phyloP scores from a whole-genome alignment of 2,797 vertebrate species.

The Lacerta agilis region DNA sequence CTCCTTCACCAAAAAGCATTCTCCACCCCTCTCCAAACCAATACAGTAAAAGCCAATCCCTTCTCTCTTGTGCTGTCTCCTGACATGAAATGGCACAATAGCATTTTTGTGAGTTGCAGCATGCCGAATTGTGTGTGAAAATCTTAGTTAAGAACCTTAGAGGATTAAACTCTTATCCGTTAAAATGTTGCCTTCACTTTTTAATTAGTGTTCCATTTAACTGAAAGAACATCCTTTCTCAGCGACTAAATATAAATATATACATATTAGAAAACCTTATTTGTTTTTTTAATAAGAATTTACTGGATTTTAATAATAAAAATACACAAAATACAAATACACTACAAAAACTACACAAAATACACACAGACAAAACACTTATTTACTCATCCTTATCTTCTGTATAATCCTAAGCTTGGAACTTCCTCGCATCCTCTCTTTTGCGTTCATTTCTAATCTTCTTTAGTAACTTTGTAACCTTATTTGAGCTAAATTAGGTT shows the following conservation, averaged over 20 bases:
- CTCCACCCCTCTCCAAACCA: no score
- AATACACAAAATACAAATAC: no score
- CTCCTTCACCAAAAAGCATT: no score
- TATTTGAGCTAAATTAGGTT: not conserved
- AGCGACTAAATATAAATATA: not conserved
- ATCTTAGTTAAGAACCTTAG: not conserved
- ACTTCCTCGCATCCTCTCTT: no score
- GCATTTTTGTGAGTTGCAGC: not conserved
- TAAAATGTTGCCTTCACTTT: constrained; percentile 3
- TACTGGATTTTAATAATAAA: no score
- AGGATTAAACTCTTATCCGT: not conserved
- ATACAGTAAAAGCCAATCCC: not conserved
- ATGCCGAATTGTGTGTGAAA: not conserved
- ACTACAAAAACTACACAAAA: no score
- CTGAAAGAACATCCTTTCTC: not conserved
- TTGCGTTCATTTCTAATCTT: no score
- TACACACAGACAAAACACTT: no score
- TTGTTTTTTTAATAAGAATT: no score
- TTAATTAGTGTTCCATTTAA: not conserved
- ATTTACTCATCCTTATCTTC: no score
- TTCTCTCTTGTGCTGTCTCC: not conserved
- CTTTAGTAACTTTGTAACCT: no score
- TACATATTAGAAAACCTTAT: not conserved
- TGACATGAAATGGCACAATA: not conserved
- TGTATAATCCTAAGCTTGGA: no score